These are phyloP conservation scores for Scytalopus superciliaris DNA, from an alignment of 2,113 vertebrate genomes.

Conservation along the genomic window DNA sequence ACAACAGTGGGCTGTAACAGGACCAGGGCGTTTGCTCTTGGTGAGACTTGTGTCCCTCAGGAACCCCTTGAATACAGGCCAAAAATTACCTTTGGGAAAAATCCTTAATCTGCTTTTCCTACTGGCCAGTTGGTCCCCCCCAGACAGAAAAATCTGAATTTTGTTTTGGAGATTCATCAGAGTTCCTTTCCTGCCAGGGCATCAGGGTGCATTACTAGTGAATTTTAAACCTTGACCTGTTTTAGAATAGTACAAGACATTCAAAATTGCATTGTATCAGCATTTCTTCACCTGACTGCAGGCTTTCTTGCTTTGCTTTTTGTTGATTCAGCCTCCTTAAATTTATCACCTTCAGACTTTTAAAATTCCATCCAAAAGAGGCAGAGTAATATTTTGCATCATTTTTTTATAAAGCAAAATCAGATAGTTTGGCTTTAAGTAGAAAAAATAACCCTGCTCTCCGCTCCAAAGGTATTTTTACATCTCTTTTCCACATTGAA, in stretches of 20 bases:
- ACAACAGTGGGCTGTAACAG: neutral
- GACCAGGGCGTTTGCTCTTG: rapidly evolving
- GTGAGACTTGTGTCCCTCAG: neutral
- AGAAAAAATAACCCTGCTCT: conserved; percentile 37
- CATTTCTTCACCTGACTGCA: conserved; percentile 1
- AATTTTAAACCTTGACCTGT: neutral
- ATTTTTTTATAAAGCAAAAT: conserved; percentile 12
- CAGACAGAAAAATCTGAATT: neutral
- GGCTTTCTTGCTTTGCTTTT: conserved; percentile 14
- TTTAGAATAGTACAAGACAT: neutral
- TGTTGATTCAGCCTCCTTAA: conserved; percentile 44
- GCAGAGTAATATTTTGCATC: conserved; percentile 34
- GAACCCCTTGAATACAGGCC: neutral
- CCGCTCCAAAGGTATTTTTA: conserved; percentile 29
- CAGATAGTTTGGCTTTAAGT: conserved; percentile 15
- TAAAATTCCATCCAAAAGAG: conserved; percentile 38
- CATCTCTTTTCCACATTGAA: conserved; percentile 68
- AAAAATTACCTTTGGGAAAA: neutral
- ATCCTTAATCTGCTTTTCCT: neutral
- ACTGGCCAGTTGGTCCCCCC: neutral
- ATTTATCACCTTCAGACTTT: conserved; percentile 37
- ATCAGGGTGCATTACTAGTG: neutral
- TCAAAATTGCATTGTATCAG: neutral
- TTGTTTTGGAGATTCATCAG: neutral
- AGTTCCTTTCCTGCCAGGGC: neutral